These are phyloP conservation scores for Pterocles burchelli DNA, from an alignment of 2,113 vertebrate genomes.

Conservation along the genomic window DNA sequence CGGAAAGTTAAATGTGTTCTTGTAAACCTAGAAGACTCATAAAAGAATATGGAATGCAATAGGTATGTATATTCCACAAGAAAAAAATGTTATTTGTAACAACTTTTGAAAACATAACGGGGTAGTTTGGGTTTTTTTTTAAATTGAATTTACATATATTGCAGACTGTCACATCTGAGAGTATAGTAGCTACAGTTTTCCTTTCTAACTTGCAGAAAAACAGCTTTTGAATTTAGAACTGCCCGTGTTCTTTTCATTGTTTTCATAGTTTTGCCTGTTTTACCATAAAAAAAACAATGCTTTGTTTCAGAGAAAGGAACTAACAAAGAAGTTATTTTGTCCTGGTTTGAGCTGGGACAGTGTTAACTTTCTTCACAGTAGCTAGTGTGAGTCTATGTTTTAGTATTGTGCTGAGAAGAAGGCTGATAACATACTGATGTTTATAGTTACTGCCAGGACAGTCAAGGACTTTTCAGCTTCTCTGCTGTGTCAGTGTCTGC, in stretches of 20 bases:
- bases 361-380: no score
- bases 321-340: neutral
- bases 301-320: neutral
- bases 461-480: no score
- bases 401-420: no score
- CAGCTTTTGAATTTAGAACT: neutral
- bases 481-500: no score
- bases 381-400: no score
- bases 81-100: neutral
- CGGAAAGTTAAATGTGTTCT: neutral
- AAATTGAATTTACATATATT: neutral
- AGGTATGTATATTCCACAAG: neutral
- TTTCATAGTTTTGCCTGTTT: neutral
- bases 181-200: neutral
- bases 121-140: fast-evolving
- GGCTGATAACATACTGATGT: no score
- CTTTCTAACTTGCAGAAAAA: neutral
- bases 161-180: neutral
- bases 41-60: neutral
- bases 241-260: neutral
- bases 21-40: neutral
- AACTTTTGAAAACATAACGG: neutral
- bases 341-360: no score
- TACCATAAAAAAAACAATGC: neutral
- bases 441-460: no score